phyloP scores from a whole-genome alignment of 2,797 vertebrate genomes.

The Coccyzus lansbergi region DNA sequence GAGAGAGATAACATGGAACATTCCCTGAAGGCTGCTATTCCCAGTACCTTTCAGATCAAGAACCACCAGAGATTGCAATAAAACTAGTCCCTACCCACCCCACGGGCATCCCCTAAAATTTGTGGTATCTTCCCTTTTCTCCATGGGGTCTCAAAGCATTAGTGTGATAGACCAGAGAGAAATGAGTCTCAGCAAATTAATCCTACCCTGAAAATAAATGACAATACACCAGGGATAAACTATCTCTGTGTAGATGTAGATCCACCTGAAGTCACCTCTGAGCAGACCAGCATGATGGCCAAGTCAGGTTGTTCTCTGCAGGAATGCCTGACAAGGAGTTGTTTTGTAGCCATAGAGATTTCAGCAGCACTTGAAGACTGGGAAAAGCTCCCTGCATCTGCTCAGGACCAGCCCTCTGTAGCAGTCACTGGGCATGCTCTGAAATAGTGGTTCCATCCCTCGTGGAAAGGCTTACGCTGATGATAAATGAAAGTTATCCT shows the following conservation, averaged over 20 bases:
- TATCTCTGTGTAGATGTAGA: background rate
- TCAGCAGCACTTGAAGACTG: background rate
- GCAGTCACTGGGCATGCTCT: background rate
- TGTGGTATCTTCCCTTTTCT: background rate
- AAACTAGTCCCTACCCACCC: background rate
- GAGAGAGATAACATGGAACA: background rate
- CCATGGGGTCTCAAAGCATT: background rate
- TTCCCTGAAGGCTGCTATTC: slow-evolving; percentile 11
- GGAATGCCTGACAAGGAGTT: background rate
- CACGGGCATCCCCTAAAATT: background rate
- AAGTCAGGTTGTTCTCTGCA: background rate
- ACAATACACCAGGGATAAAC: background rate
- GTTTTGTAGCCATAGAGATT: background rate
- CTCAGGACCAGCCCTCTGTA: background rate
- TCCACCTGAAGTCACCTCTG: background rate
- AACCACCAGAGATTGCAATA: background rate
- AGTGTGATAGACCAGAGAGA: background rate
- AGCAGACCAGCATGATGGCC: background rate
- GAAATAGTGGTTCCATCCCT: background rate
- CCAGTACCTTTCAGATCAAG: background rate
- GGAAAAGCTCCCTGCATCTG: slow-evolving; percentile 37
- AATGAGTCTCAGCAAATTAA: background rate
- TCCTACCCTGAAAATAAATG: background rate
- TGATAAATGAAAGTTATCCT: background rate
- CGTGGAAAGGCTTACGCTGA: slow-evolving; percentile 14